These are phyloP conservation scores for Platycheirus rosarum DNA, from an alignment of 2,888 invertebrate genomes.

Conservation along the genomic window DNA sequence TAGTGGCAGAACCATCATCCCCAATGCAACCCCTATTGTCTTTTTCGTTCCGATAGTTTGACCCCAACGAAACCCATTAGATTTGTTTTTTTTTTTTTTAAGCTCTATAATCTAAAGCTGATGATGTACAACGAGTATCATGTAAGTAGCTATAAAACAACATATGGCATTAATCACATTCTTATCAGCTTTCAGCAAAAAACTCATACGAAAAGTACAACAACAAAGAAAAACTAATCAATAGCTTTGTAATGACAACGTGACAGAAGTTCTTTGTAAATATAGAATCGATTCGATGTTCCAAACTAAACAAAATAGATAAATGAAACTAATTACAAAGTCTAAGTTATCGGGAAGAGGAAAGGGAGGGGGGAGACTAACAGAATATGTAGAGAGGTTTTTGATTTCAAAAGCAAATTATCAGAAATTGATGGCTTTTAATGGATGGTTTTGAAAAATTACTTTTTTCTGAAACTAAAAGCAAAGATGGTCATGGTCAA, in stretches of 20 bases:
- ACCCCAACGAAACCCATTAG: conserved; percentile 33
- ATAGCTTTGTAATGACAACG: conserved; percentile 15
- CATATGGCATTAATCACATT: conserved; percentile 44
- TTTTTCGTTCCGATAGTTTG: not conserved
- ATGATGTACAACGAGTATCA: conserved; percentile 25
- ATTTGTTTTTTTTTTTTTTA: conserved; percentile 24
- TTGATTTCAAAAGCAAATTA: not conserved
- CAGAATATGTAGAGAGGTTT: not conserved
- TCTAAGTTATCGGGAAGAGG: not conserved
- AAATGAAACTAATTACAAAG: conserved; percentile 20
- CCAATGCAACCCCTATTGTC: not conserved
- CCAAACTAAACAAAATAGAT: not conserved
- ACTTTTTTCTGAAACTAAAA: not conserved
- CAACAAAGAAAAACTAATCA: conserved; percentile 10
- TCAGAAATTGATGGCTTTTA: not conserved
- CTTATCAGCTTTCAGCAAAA: conserved; percentile 38
- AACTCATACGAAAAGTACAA: too few relatives aligned
- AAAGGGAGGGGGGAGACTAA: too few relatives aligned
- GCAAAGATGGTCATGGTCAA: too few relatives aligned
- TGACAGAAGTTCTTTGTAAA: not conserved
- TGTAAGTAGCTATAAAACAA: conserved; percentile 33
- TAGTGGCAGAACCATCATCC: not conserved
- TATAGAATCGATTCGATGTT: not conserved
- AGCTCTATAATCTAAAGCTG: conserved; percentile 26
- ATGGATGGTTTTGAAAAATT: not conserved